Evolutionary conservation across 2,888 invertebrate genomes (phyloP), one percentile per base, ranked within the genome.

Genomic region (Melanostoma mellinum): DNA sequence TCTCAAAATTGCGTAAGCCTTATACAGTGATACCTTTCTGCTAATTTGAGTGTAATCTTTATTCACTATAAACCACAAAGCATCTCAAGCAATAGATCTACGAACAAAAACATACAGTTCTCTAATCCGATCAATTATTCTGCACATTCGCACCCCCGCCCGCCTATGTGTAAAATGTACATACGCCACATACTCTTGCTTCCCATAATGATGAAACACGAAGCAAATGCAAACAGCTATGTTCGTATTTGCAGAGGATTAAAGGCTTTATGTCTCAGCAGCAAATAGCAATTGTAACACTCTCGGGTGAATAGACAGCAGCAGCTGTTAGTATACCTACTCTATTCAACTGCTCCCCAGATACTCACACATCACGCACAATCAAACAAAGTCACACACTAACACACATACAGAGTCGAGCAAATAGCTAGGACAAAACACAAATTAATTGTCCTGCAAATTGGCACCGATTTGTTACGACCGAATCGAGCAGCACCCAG

Each of bases 211-310:
- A 69, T 74, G 78, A 73, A 78, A 73, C 78, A 69, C 58, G 48
- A 58, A 69, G 53, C 73, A 69, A 82, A 52, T 82, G 82, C 82
- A 78, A 82, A 78, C 69, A 82, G 32, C 30, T 52, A 46, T 73
- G 73, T 63, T 58, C 82, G 73, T 69, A 82, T 82, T 82, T 82
- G 78, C 69, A 74, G 35, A 74, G 78, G 73, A 78, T 82, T 82
- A 82, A 53, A 63, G 73, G 78, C 73, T 82, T 65, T 69, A 56
- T 78, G 82, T 73, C 73, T 82, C 68, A 78, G 63, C 48, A 53
- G 78, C 82, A 82, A 82, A 82, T 73, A 77, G 69, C 82, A 78
- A 73, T 78, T 73, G 82, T 78, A 82, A 82, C 82, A 82, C 82
- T 82, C 78, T 68, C 81, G 81, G 72, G 44, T 77, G 77, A 77